Percentiles rank a stretch among this genome's conserved stretches.
These are phyloP conservation scores for Gavia stellata DNA, from an alignment of 2,113 vertebrate species.

Conservation along the genomic window DNA sequence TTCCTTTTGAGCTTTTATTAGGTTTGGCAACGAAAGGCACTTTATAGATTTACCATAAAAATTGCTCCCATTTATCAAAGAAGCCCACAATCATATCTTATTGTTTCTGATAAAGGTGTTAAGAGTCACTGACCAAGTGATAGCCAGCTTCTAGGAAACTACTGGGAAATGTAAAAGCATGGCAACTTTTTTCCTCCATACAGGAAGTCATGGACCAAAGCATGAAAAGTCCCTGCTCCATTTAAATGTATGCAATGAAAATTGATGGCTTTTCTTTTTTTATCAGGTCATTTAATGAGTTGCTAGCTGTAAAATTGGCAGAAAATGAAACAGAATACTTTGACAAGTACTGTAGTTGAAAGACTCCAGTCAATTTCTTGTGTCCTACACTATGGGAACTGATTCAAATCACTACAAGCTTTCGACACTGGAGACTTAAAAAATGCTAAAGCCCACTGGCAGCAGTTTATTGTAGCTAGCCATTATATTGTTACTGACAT, in stretches of 20 bases:
- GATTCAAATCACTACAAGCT: neutral
- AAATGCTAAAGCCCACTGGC: neutral
- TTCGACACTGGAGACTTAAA: neutral
- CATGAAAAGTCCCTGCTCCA: neutral
- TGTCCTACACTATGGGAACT: neutral
- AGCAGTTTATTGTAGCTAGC: neutral
- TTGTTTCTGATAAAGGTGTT: neutral
- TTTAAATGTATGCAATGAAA: neutral
- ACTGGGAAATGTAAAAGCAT: neutral
- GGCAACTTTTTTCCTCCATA: neutral
- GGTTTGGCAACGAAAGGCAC: neutral
- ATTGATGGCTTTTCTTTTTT: accelerated
- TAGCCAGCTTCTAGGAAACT: neutral
- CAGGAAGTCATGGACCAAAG: neutral
- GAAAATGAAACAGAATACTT: neutral
- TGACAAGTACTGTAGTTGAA: neutral
- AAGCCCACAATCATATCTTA: neutral
- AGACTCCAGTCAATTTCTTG: neutral
- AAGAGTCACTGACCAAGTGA: neutral
- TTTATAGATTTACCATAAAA: neutral
- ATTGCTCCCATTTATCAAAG: neutral
- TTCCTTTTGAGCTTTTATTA: neutral
- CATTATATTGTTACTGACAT: neutral
- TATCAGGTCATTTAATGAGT: neutral
- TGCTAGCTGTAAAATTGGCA: neutral